These are phyloP conservation scores for Pedetes capensis DNA, from an alignment of 2,113 vertebrate species.

Conservation along the genomic window DNA sequence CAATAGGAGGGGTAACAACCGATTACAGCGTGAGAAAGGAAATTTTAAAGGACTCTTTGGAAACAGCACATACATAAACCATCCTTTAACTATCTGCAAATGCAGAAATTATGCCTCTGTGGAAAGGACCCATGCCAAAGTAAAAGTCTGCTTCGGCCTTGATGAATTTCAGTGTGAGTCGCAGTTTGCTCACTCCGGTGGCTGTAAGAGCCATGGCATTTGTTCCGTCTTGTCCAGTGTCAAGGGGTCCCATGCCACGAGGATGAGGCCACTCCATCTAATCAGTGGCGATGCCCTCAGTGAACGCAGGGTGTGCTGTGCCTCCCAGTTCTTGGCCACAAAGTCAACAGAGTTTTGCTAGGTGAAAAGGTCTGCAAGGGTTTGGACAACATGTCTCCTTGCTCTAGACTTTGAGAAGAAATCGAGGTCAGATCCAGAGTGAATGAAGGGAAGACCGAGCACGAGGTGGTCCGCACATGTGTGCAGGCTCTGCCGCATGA, in stretches of 20 bases:
- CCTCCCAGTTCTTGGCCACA: background rate
- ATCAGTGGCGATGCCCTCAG: slow-evolving; percentile 55
- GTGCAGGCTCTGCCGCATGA: accelerated
- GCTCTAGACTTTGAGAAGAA: background rate
- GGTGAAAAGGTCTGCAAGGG: background rate
- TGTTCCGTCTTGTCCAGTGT: slow-evolving; percentile 46
- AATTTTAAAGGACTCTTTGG: slow-evolving; percentile 72
- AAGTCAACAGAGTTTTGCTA: background rate
- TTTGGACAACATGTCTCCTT: background rate
- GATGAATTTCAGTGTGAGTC: slow-evolving; percentile 40
- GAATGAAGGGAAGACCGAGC: accelerated
- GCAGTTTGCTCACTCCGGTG: slow-evolving; percentile 15
- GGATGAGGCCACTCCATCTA: slow-evolving; percentile 44
- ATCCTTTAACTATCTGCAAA: slow-evolving; percentile 63
- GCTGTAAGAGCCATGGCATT: slow-evolving; percentile 45
- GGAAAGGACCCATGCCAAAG: slow-evolving; percentile 30
- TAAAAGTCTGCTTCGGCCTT: slow-evolving; percentile 68
- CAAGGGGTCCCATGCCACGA: slow-evolving; percentile 37
- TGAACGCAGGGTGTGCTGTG: slow-evolving; percentile 24
- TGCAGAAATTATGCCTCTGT: slow-evolving; percentile 18
- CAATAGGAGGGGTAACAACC: slow-evolving; percentile 65
- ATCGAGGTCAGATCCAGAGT: accelerated
- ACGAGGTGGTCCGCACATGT: accelerated
- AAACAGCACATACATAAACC: slow-evolving; percentile 73
- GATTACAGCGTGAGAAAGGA: slow-evolving; percentile 67